Percentiles rank a stretch among this genome's conserved stretches.
These are phyloP conservation scores for Equus quagga DNA, from an alignment of 2,113 vertebrate species.

Conservation along the genomic window DNA sequence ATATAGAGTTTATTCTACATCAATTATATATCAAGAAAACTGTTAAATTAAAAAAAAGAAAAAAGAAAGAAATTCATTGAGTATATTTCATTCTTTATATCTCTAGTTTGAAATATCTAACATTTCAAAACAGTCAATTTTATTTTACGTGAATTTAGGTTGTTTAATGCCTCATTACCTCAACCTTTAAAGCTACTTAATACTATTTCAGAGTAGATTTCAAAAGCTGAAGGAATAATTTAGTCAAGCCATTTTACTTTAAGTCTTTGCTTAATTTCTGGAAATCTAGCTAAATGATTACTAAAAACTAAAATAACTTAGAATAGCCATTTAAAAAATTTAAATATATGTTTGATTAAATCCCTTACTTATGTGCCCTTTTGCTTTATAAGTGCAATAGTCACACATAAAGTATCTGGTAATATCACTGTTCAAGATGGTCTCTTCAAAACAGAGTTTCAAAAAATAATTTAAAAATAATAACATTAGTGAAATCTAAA, in stretches of 20 bases:
- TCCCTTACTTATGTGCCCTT: background rate
- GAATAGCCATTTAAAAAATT: background rate
- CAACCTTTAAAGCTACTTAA: constrained; percentile 52
- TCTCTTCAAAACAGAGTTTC: background rate
- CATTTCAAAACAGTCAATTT: constrained; percentile 40
- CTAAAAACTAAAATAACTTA: background rate
- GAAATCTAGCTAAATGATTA: constrained; percentile 46
- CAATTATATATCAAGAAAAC: background rate
- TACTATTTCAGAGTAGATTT: constrained; percentile 58
- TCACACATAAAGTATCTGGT: background rate
- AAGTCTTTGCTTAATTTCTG: background rate
- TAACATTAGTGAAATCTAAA: background rate
- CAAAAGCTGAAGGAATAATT: background rate
- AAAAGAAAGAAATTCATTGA: background rate
- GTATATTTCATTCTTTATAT: background rate
- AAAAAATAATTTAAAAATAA: background rate
- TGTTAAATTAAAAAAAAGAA: background rate
- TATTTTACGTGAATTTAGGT: constrained; percentile 31
- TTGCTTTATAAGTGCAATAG: background rate
- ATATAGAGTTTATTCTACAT: background rate
- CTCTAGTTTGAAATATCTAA: constrained; percentile 56
- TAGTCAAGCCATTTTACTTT: background rate
- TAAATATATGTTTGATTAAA: constrained; percentile 56
- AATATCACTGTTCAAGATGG: background rate
- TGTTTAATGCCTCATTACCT: constrained; percentile 60